Percentiles rank a stretch among this genome's conserved stretches.
Conservation (phyloP, 2,113 vertebrate genomes). For the Gnathonemus longibarbis region DNA sequence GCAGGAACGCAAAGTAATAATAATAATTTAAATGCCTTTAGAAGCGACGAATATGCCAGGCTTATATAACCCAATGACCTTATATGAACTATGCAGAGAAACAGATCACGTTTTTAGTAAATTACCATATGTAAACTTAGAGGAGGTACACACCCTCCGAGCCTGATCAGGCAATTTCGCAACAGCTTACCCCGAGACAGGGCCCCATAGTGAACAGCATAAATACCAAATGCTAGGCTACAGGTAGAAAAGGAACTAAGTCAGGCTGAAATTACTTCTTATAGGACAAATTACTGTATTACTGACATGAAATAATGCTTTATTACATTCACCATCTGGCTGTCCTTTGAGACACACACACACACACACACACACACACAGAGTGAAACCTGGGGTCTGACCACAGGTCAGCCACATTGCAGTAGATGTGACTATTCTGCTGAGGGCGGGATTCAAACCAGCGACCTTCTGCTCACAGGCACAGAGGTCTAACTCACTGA, state of each 20-base stretch:
- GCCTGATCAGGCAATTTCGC: background rate
- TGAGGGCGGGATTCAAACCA: background rate
- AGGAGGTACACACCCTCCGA: background rate
- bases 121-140: background rate
- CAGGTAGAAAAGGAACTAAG: background rate
- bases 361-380: too few relatives aligned
- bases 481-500: background rate
- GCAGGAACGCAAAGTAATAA: constrained; percentile 32
- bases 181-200: background rate
- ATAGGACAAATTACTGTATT: background rate
- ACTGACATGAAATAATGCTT: background rate
- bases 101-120: background rate
- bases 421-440: background rate
- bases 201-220: background rate
- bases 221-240: background rate
- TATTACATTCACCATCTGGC: background rate
- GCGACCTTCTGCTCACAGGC: background rate
- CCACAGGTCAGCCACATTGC: background rate
- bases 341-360: background rate
- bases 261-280: background rate
- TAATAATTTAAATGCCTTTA: constrained; percentile 23
- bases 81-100: constrained; percentile 14
- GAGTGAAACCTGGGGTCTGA: too few relatives aligned
- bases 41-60: constrained; percentile 32
- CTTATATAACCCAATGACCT: constrained; percentile 26